Evolutionary conservation across 2,113 vertebrate genomes (phyloP).

Genomic region (Siniperca knerii): DNA sequence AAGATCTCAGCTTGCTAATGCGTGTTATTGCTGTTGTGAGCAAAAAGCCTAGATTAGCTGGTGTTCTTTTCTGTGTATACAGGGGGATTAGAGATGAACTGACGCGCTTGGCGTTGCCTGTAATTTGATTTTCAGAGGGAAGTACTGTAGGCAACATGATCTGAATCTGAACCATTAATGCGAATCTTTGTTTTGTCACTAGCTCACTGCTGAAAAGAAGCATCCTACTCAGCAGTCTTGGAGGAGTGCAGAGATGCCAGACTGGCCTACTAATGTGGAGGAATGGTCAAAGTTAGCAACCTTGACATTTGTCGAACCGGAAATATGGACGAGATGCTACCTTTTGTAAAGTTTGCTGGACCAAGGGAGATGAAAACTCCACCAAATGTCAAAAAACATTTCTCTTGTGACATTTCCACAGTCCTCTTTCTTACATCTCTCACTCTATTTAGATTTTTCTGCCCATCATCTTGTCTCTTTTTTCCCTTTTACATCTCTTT

Average conservation of each 20-base stretch:
- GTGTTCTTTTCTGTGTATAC: constrained; percentile 42
- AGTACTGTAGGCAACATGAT: constrained; percentile 36
- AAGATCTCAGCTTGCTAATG: constrained; percentile 50
- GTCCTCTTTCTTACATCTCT: not conserved
- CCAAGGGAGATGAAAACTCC: not conserved
- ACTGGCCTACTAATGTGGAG: constrained; percentile 7
- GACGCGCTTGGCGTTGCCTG: constrained; percentile 27
- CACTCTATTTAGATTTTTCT: not conserved
- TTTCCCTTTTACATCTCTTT: not conserved
- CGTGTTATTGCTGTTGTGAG: constrained; percentile 57
- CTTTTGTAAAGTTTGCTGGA: constrained; percentile 30
- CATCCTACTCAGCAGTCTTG: not conserved
- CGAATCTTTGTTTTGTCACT: constrained; percentile 7
- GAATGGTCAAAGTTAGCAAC: constrained; percentile 11
- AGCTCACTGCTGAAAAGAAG: not conserved
- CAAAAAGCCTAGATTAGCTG: constrained; percentile 61
- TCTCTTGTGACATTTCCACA: constrained; percentile 32
- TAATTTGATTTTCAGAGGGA: constrained; percentile 57
- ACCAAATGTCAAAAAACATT: constrained; percentile 1
- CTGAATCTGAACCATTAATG: constrained; percentile 23
- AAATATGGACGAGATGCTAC: constrained; percentile 16
- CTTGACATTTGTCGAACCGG: constrained; percentile 52
- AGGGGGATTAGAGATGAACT: constrained; percentile 59
- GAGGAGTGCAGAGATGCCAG: not conserved
- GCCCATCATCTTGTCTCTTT: not conserved